A percentile compares a stretch with the other conserved stretches of the same genome.
Evolutionary conservation across 2,888 invertebrate genomes (phyloP).

Genomic region (Sussaba pulchella): DNA sequence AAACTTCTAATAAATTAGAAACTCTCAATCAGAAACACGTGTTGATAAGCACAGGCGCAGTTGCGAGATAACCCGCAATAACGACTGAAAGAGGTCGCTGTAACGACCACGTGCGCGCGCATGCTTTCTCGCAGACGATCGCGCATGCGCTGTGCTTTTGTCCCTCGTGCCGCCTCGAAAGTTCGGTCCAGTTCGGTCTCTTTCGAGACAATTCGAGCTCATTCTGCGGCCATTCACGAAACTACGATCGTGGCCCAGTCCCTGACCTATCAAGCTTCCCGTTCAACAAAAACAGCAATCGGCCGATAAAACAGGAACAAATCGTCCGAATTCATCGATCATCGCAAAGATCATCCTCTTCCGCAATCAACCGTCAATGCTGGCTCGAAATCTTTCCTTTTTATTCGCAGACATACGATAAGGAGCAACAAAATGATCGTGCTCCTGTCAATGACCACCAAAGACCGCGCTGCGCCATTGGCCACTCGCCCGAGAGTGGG

Average conservation of each 20-base stretch:
- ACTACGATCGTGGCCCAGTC: background rate
- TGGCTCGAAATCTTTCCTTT: background rate
- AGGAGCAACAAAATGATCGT: background rate
- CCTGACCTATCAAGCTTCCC: background rate
- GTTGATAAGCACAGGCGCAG: too few relatives aligned
- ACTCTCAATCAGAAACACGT: too few relatives aligned
- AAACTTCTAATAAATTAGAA: too few relatives aligned
- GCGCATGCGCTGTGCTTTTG: too few relatives aligned
- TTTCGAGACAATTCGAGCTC: conserved; percentile 14
- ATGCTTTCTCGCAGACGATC: too few relatives aligned
- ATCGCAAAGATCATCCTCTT: background rate
- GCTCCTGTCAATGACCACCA: background rate
- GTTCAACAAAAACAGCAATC: background rate
- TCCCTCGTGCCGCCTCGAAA: too few relatives aligned
- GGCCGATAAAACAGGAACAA: background rate
- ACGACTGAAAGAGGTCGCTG: too few relatives aligned
- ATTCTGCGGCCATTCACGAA: conserved; percentile 8
- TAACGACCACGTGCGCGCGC: background rate
- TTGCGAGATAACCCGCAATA: too few relatives aligned
- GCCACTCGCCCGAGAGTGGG: background rate
- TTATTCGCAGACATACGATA: background rate
- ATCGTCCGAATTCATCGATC: background rate
- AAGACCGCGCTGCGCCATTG: background rate
- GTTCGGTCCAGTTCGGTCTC: conserved; percentile 5
- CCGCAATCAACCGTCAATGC: background rate